phyloP scores from a whole-genome alignment of 2,113 vertebrate species.

The Irena cyanogastra region DNA sequence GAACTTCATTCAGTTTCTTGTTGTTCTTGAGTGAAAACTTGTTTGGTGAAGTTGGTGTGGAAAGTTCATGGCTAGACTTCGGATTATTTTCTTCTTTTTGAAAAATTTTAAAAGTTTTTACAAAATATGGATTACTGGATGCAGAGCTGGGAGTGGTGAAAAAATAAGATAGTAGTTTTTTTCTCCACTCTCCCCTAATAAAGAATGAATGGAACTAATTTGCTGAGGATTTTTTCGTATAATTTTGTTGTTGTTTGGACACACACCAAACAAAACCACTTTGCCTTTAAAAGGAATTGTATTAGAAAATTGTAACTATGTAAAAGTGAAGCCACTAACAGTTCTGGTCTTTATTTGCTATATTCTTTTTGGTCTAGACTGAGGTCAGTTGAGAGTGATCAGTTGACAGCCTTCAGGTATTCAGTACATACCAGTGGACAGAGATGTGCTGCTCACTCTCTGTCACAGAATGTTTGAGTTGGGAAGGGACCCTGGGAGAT shows the following conservation, averaged over 20 bases:
- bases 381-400: neutral
- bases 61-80: neutral
- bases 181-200: neutral
- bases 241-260: neutral
- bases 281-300: neutral
- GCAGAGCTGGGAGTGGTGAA: neutral
- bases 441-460: neutral
- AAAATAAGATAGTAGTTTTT: neutral
- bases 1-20: neutral
- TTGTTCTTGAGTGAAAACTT: neutral
- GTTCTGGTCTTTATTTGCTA: neutral
- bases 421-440: neutral
- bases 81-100: neutral
- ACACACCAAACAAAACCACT: neutral
- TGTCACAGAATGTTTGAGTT: neutral
- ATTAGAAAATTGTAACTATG: neutral
- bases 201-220: neutral
- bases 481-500: neutral
- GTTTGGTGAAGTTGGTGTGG: neutral
- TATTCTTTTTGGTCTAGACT: neutral
- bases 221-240: neutral
- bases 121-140: neutral
- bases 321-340: neutral
- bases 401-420: neutral
- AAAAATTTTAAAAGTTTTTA: neutral